Conservation (phyloP, 2,113 vertebrate genomes). For the Trichechus manatus region DNA sequence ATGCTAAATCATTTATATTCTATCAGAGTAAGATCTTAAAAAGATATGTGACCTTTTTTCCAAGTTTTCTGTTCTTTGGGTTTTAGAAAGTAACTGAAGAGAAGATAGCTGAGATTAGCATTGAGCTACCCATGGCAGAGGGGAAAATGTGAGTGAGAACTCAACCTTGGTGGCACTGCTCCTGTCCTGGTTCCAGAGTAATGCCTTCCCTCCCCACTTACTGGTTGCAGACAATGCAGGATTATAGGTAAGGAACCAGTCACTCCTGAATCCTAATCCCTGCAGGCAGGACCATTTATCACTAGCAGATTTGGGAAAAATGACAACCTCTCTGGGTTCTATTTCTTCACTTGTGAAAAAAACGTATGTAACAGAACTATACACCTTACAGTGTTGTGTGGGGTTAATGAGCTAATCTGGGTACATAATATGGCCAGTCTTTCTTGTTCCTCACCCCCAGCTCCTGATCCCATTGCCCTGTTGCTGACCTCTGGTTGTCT, state of each 20-base stretch:
- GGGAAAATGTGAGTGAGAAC: neutral
- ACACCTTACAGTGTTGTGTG: neutral
- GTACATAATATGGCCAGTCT: neutral
- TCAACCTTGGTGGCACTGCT: fast-evolving
- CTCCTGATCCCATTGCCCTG: neutral
- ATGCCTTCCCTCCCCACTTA: neutral
- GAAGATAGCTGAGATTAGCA: neutral
- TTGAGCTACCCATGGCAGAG: neutral
- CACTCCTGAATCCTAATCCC: neutral
- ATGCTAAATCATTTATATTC: neutral
- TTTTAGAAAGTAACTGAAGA: neutral
- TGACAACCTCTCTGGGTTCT: neutral
- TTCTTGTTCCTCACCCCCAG: neutral
- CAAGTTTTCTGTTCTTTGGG: neutral
- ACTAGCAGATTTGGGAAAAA: neutral
- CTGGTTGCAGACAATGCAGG: neutral
- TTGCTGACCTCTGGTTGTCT: neutral
- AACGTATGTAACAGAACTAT: neutral
- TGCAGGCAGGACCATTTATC: neutral
- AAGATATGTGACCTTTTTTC: neutral
- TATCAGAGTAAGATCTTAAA: neutral
- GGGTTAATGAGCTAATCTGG: neutral
- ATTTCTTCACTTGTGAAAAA: neutral
- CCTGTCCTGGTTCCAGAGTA: neutral
- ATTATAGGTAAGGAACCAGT: neutral